Evolutionary conservation across 92 coral and sea anemone genomes (phyloP).

Genomic region (Epizoanthus rinbou): DNA sequence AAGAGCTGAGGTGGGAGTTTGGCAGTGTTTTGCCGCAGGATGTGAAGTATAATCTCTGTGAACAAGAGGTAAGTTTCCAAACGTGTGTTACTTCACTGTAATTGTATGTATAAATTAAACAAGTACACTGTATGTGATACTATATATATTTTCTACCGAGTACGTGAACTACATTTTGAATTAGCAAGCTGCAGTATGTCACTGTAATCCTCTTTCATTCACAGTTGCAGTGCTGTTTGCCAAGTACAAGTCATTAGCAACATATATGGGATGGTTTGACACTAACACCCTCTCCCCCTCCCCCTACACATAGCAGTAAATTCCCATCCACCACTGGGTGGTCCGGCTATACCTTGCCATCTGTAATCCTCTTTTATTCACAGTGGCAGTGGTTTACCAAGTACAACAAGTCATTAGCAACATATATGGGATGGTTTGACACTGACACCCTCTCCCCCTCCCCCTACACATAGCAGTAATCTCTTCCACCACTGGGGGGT

Average conservation of each 20-base stretch:
- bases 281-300: no score
- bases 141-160: neutral
- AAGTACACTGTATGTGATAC: neutral
- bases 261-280: constrained; percentile 67
- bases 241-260: constrained; percentile 84
- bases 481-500: no score
- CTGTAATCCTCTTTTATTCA: neutral
- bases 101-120: no score
- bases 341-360: neutral
- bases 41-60: constrained; percentile 85
- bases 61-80: constrained; percentile 77
- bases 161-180: neutral
- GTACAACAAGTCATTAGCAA: constrained; percentile 91
- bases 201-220: neutral
- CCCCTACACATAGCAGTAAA: no score
- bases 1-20: constrained; percentile 96
- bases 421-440: constrained; percentile 67
- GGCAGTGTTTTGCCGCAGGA: constrained; percentile 96
- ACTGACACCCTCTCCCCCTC: no score
- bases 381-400: constrained; percentile 89
- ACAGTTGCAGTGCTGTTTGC: constrained; percentile 90
- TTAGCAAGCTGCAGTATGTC: no score
- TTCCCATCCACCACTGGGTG: no score
- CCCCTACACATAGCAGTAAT: no score
- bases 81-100: neutral